phyloP scores from a whole-genome alignment of 2,888 invertebrate genomes.

The Calameuta filiformis region DNA sequence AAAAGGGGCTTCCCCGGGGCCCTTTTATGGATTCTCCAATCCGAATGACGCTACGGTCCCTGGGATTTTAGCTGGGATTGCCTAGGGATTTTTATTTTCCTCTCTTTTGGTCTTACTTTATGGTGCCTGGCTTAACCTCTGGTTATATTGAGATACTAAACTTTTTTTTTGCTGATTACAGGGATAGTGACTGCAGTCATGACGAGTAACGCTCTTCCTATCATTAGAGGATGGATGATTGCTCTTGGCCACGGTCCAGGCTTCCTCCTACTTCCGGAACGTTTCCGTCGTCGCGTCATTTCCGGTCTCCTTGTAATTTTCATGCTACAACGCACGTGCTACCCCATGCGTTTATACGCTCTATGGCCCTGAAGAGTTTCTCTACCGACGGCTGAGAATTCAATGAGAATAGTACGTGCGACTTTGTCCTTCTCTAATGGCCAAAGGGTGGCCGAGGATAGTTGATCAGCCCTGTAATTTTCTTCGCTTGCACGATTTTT shows the following conservation, averaged over 20 bases:
- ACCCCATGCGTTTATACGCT: neutral
- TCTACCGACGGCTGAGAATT: neutral
- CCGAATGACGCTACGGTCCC: neutral
- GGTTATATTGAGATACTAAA: neutral
- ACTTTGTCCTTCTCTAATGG: neutral
- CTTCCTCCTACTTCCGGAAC: conserved; percentile 17
- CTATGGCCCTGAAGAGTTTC: neutral
- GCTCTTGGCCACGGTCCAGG: neutral
- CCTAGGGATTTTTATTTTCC: neutral
- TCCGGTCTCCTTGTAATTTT: conserved; percentile 44
- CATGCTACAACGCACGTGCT: conserved; percentile 27
- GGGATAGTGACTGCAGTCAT: neutral
- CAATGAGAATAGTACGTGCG: neutral
- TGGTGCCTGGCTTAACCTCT: neutral
- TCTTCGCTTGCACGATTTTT: neutral
- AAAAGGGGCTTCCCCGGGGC: neutral
- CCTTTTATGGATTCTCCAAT: neutral
- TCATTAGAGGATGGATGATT: neutral
- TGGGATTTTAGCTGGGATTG: neutral
- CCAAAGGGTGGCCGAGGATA: neutral
- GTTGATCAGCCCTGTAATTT: neutral
- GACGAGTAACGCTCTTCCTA: neutral
- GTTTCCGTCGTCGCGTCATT: conserved; percentile 42
- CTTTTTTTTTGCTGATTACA: neutral
- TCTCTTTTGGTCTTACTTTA: neutral